These are phyloP conservation scores for Lepeophtheirus nordmannii DNA, from an alignment of 2,888 invertebrate genomes.

Conservation along the genomic window DNA sequence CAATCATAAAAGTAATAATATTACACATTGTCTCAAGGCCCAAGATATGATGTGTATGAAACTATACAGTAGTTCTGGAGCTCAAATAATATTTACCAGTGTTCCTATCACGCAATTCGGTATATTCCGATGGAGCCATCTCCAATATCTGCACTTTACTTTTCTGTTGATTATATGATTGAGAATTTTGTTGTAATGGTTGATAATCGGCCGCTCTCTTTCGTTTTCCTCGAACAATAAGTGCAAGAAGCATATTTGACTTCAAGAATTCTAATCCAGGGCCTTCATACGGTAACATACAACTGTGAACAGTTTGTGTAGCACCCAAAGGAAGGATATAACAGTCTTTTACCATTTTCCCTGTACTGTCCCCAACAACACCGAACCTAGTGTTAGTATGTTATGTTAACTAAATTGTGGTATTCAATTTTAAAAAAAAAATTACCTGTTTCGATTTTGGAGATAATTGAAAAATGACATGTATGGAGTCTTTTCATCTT, in stretches of 20 bases:
- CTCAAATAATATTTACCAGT: too few relatives aligned
- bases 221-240: constrained; percentile 14
- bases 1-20: too few relatives aligned
- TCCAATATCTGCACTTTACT: too few relatives aligned
- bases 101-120: too few relatives aligned
- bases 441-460: not conserved
- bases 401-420: not conserved
- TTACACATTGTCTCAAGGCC: too few relatives aligned
- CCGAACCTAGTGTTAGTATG: constrained; percentile 37
- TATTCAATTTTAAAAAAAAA: not conserved
- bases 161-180: too few relatives aligned
- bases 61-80: too few relatives aligned
- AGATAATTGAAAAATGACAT: constrained; percentile 73
- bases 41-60: too few relatives aligned
- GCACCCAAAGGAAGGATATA: constrained; percentile 74
- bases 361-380: constrained; percentile 54
- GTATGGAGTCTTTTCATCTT: constrained; percentile 68
- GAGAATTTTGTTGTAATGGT: not conserved
- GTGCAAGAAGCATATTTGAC: constrained; percentile 9
- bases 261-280: constrained; percentile 7
- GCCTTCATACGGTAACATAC: constrained; percentile 31
- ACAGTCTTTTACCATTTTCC: constrained; percentile 74
- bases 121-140: too few relatives aligned
- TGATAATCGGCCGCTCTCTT: not conserved
- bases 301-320: constrained; percentile 49